A percentile compares a stretch with the other conserved stretches of the same genome.
These are phyloP conservation scores for Acanthosoma haemorrhoidale DNA, from an alignment of 2,888 invertebrate genomes.

Conservation along the genomic window DNA sequence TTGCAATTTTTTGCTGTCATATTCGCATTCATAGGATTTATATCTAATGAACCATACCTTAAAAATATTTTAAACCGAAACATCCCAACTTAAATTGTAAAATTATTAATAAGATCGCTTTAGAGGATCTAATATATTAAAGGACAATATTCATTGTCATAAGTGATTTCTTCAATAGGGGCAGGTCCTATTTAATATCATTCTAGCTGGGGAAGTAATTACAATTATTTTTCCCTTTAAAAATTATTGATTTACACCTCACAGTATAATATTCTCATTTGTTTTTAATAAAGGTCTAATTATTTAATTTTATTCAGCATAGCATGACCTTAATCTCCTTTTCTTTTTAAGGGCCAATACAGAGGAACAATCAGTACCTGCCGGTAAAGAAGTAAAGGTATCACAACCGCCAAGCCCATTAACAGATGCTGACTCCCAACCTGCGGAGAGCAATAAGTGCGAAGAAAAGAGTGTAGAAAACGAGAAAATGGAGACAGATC, in stretches of 20 bases:
- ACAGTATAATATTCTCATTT: not conserved
- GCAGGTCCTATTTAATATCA: too few relatives aligned
- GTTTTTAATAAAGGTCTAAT: not conserved
- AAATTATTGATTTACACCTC: not conserved
- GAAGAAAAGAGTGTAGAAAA: constrained; percentile 32
- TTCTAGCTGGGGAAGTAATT: too few relatives aligned
- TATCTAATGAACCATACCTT: too few relatives aligned
- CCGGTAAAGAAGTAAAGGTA: constrained; percentile 32
- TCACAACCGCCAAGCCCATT: constrained; percentile 34
- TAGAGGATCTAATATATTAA: too few relatives aligned
- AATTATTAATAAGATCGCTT: too few relatives aligned
- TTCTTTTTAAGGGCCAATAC: constrained; percentile 18
- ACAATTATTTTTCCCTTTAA: not conserved
- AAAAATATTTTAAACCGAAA: too few relatives aligned
- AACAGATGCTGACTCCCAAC: constrained; percentile 33
- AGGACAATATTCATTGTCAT: too few relatives aligned
- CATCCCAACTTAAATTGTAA: too few relatives aligned
- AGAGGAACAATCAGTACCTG: constrained; percentile 11
- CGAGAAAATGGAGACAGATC: constrained; percentile 17
- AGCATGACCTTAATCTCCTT: not conserved
- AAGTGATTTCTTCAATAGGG: too few relatives aligned
- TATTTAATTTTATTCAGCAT: too few relatives aligned
- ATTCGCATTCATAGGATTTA: too few relatives aligned
- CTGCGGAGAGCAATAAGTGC: constrained; percentile 22
- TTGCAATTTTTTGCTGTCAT: too few relatives aligned